A percentile compares a stretch with the other conserved stretches of the same genome.
phyloP scores from a whole-genome alignment of 2,888 invertebrate species.

The Acleris literana region DNA sequence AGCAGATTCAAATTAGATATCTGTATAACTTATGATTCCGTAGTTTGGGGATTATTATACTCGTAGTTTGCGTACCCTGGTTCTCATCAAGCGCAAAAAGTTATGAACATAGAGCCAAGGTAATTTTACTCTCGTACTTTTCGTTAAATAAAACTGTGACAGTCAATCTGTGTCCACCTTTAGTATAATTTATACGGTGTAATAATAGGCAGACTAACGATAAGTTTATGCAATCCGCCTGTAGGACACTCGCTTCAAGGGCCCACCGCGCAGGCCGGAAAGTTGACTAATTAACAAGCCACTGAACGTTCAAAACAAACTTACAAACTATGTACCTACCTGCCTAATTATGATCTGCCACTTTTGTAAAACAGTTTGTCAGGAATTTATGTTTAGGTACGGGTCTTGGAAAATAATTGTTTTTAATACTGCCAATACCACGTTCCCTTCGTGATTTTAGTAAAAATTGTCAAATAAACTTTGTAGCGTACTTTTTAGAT shows the following conservation, averaged over 20 bases:
- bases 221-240: slow-evolving; percentile 28
- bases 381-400: neutral
- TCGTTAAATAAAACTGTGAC: too few species aligned
- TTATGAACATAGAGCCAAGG: too few species aligned
- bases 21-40: too few species aligned
- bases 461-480: too few species aligned
- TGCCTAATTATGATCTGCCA: slow-evolving; percentile 44
- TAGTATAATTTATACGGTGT: neutral
- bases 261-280: slow-evolving; percentile 56
- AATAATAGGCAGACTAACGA: slow-evolving; percentile 38
- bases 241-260: slow-evolving; percentile 53
- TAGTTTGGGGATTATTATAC: too few species aligned
- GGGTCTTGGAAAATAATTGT: neutral
- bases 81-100: too few species aligned
- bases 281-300: slow-evolving; percentile 73
- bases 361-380: slow-evolving; percentile 42
- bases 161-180: neutral
- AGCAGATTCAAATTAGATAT: too few species aligned
- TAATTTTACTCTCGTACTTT: too few species aligned
- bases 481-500: too few species aligned
- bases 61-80: too few species aligned
- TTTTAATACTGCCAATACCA: neutral
- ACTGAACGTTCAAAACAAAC: slow-evolving; percentile 51
- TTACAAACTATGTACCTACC: slow-evolving; percentile 18
- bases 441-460: too few species aligned